Evolutionary conservation across 2,888 invertebrate species (phyloP), one percentile per base, ranked within the genome.

Genomic region (Callyntrura sp.): DNA sequence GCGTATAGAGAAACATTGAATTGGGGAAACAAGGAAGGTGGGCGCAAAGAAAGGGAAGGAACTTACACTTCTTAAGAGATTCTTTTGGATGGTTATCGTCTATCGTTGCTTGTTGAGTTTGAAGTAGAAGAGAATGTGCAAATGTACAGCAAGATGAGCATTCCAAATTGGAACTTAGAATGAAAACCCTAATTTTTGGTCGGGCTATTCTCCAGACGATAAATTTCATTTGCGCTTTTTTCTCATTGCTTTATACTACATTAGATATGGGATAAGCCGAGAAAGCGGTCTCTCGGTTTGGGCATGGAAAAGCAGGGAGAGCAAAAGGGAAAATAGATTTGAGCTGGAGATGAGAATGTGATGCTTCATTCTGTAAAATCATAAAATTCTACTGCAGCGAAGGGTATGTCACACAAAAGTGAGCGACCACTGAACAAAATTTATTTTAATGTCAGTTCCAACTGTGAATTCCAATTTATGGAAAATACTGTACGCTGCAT

Each of bases 141-240:
- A 23, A 70, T 20, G 35, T 35, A 25, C 6, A 28, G 65, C 35
- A 14, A 70, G n/a, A 48, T 11, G 82, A 82, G n/a, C 82, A 65
- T 83, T 82, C 51, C 68, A 68, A n/a, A 83, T 84, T 70, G 84
- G 73, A 70, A 57, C 17, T 35, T 25, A 70, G 23, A 84, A 70
- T 73, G 84, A 84, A 73, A n/a, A 84, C 55, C 73, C 84, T 70
- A 84, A 86, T 86, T 79, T 85, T 79, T 86, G 86, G 84, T 84
- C 84, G 79, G 51, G 65, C 86, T 79, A 86, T 86, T 86, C 86
- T 79, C 86, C 14, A 28, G 86, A 79, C 65, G 79, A 65, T 79
- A 79, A 76, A 85, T 76, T 86, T 86, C 79, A 86, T 86, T 86
- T 68, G 45, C 68, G 25, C 83, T 35, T 79, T 79, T 78, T 76